phyloP scores from a whole-genome alignment of 1,140 invertebrate genomes.

The Eumeta japonica region DNA sequence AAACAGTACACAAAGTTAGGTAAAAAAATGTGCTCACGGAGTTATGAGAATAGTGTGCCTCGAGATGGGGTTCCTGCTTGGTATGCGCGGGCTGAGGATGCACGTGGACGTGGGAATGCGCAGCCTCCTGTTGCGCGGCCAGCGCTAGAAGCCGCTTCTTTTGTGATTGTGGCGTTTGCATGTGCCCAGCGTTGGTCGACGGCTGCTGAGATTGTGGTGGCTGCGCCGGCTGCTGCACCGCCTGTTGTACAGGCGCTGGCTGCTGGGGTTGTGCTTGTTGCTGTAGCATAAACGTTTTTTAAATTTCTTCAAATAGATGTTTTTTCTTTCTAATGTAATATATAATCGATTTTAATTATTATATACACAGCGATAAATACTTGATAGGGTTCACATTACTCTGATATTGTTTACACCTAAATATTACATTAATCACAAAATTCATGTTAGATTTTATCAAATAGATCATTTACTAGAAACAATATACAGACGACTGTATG shows the following conservation, averaged over 20 bases:
- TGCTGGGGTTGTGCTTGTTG: slow-evolving; percentile 18
- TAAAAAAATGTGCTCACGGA: too few species aligned
- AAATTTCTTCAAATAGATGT: slow-evolving; percentile 5
- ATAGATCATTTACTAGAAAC: too few species aligned
- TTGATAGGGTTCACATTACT: background rate
- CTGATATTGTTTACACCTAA: too few species aligned
- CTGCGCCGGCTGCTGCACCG: slow-evolving; percentile 30
- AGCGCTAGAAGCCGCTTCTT: slow-evolving; percentile 83
- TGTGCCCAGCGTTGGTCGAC: slow-evolving; percentile 17
- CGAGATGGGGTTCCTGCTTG: slow-evolving; percentile 28
- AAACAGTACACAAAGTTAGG: too few species aligned
- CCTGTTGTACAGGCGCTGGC: slow-evolving; percentile 17
- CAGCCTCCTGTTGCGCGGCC: slow-evolving; percentile 81
- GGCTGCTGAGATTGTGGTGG: slow-evolving; percentile 25
- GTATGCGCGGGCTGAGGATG: too few species aligned
- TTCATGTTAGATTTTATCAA: too few species aligned
- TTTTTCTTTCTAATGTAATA: slow-evolving; percentile 4
- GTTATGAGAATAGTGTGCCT: too few species aligned
- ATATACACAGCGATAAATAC: background rate
- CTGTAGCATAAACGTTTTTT: too few species aligned
- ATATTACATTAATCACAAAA: too few species aligned
- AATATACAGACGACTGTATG: too few species aligned
- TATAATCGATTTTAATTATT: background rate
- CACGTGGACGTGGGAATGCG: slow-evolving; percentile 15
- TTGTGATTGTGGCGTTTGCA: slow-evolving; percentile 57